phyloP scores from a whole-genome alignment of 2,797 vertebrate species.

The Simalia tracyae region DNA sequence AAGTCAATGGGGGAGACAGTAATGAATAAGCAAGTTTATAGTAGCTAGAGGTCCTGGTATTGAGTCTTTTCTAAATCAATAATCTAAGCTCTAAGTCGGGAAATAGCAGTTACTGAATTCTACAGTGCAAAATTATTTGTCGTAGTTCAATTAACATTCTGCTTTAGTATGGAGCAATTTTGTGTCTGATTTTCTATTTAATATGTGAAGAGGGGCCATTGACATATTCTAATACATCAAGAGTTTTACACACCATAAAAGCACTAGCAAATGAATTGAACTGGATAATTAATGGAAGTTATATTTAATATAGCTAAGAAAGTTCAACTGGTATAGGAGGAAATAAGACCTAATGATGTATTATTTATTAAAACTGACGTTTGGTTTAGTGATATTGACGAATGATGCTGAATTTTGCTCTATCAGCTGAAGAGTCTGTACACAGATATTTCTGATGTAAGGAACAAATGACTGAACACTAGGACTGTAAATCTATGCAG shows the following conservation, averaged over 20 bases:
- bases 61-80: not conserved
- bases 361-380: conserved; percentile 37
- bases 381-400: conserved; percentile 9
- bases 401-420: conserved; percentile 29
- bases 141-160: not conserved
- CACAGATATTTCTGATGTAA: conserved; percentile 45
- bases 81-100: not conserved
- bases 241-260: not conserved
- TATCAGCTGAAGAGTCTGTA: conserved; percentile 8
- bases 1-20: not conserved
- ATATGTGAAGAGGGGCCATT: not conserved
- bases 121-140: not conserved
- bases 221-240: not conserved
- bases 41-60: not conserved
- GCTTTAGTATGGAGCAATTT: not conserved
- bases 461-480: conserved; percentile 41
- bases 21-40: not conserved
- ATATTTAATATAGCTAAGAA: conserved; percentile 33
- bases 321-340: not conserved
- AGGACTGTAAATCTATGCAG: not conserved
- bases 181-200: conserved; percentile 3
- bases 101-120: conserved; percentile 10
- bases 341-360: conserved; percentile 24
- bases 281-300: conserved; percentile 12
- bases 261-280: conserved; percentile 10